Evolutionary conservation across 2,888 invertebrate genomes (phyloP).

Genomic region (Maniola hyperantus): DNA sequence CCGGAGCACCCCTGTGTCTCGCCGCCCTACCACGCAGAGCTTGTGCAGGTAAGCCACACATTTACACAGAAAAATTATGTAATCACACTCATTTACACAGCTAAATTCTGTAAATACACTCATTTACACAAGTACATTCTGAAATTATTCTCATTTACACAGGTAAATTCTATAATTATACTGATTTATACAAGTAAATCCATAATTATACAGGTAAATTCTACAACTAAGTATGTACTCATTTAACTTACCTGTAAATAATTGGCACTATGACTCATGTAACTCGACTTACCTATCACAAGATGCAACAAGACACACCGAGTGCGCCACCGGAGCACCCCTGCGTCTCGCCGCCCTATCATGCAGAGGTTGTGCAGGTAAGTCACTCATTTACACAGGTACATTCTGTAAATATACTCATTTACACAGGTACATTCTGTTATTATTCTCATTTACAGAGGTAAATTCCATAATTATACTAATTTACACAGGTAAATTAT

Average conservation of each 20-base stretch:
- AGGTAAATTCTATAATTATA: not conserved
- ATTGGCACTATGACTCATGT: not conserved
- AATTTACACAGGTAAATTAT: too few species aligned
- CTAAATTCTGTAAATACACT: too few species aligned
- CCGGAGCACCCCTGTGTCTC: conserved; percentile 30
- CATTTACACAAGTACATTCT: too few species aligned
- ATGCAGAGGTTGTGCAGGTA: conserved; percentile 37
- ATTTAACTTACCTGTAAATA: not conserved
- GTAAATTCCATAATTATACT: not conserved
- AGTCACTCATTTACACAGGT: not conserved
- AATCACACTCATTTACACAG: too few species aligned
- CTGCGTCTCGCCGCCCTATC: conserved; percentile 36
- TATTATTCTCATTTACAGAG: not conserved
- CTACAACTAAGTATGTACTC: too few species aligned
- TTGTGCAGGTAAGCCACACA: conserved; percentile 33
- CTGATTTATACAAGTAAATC: not conserved
- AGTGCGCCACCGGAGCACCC: conserved; percentile 22
- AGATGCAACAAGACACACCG: conserved; percentile 19
- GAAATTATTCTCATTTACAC: not conserved
- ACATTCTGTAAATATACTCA: not conserved
- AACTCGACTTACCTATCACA: conserved; percentile 1
- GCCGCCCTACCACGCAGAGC: conserved; percentile 34
- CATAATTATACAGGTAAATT: not conserved
- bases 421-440: not conserved
- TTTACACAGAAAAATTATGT: too few species aligned